These are phyloP conservation scores for Vultur gryphus DNA, from an alignment of 2,797 vertebrate species.

Conservation along the genomic window DNA sequence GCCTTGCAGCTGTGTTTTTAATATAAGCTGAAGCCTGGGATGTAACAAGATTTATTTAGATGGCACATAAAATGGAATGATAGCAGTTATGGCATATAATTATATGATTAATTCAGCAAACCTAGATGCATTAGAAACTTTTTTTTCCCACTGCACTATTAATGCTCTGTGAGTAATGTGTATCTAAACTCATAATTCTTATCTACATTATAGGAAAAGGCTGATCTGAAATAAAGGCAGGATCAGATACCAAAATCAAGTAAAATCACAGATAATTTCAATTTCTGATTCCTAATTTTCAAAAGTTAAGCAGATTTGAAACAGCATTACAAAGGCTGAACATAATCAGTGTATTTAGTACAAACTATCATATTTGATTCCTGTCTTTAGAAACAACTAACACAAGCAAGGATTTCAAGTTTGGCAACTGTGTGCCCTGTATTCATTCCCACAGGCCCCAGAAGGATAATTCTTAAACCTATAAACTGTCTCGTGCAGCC, in stretches of 20 bases:
- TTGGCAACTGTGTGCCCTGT: conserved; percentile 37
- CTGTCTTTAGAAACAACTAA: conserved; percentile 41
- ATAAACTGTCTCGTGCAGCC: conserved; percentile 68
- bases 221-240: not conserved
- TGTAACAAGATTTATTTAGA: not conserved
- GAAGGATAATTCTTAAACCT: conserved; percentile 75
- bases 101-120: not conserved
- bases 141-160: not conserved
- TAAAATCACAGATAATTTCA: not conserved
- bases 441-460: conserved; percentile 50
- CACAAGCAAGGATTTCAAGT: conserved; percentile 26
- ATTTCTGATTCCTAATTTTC: not conserved
- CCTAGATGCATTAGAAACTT: not conserved
- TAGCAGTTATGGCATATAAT: not conserved
- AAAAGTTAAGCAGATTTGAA: conserved; percentile 5
- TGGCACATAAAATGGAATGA: not conserved
- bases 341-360: not conserved
- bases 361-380: conserved; percentile 5
- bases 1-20: conserved; percentile 38
- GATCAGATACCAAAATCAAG: not conserved
- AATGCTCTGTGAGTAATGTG: not conserved
- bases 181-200: not conserved
- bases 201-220: not conserved
- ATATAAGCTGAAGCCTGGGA: conserved; percentile 11
- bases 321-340: conserved; percentile 3